Conservation (phyloP, 2,888 invertebrate species). For the Zaprionus obscuricornis region DNA sequence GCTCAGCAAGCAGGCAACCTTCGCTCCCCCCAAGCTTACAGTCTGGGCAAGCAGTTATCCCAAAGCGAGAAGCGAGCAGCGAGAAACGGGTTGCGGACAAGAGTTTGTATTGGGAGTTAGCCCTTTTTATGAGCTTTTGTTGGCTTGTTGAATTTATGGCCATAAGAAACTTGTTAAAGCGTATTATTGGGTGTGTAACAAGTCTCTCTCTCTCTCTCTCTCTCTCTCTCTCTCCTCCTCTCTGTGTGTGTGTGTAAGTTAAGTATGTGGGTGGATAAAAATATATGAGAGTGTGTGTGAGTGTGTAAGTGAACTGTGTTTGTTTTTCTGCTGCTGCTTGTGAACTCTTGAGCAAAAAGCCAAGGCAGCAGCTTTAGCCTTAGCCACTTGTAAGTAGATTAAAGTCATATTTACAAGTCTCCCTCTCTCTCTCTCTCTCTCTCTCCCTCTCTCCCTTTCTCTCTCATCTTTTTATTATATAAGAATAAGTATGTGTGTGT, state of each 20-base stretch:
- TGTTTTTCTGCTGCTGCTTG: constrained; percentile 49
- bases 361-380: constrained; percentile 48
- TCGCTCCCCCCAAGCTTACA: constrained; percentile 1
- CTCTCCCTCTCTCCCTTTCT: constrained; percentile 23
- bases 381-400: constrained; percentile 69
- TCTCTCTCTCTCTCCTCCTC: background rate
- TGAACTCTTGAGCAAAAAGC: constrained; percentile 37
- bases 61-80: background rate
- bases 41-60: constrained; percentile 4
- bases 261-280: constrained; percentile 15
- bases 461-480: constrained; percentile 23
- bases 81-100: background rate
- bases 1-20: constrained; percentile 43
- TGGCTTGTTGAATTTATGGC: constrained; percentile 77
- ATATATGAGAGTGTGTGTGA: constrained; percentile 34
- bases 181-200: constrained; percentile 78
- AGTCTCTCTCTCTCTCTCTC: constrained; percentile 30
- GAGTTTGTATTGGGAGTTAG: constrained; percentile 25
- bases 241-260: constrained; percentile 21
- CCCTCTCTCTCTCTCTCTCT: no score
- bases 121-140: constrained; percentile 77
- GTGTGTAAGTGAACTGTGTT: constrained; percentile 31
- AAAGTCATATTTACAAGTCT: constrained; percentile 70
- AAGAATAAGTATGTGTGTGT: background rate
- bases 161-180: constrained; percentile 78